Base-by-base conservation (phyloP, 2,797 vertebrate genomes). In the Anguilla anguilla region DNA sequence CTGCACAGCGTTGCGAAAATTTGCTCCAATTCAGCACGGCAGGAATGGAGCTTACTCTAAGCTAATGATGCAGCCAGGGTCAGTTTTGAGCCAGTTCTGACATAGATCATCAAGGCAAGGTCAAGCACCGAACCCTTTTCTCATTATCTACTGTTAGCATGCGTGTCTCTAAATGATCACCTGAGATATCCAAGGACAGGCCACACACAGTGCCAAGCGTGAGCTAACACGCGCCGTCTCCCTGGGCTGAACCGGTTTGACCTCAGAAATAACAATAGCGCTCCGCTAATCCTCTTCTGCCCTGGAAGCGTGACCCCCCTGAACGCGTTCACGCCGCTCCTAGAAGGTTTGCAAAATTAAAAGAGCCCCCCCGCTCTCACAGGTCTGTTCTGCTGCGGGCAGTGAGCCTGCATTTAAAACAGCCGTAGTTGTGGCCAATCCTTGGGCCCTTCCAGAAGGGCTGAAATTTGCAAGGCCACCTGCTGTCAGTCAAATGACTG, bases 91-190 rank as follows among this genome's bases (percentile, higher is more conserved):
- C 43, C 79, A 49, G 79, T 49, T 82, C 19, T n/a, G 79, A 49
- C 79, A 82, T 13, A 49, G 19, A 51, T 82, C 46, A 49, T 51
- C 46, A 25, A 82, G 79, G 46, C 46, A 51, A 82, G 79, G 79
- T 82, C 79, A 82, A 51, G 35, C 19, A 15, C 43, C 10, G 7
- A 82, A 82, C 46, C 43, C 79, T 51, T n/a, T 51, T 82, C 79
- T 82, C 79, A 51, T 82, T 51, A 82, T 82, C 79, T 82, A 51
- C 79, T 35, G 79, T 82, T 82, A 49, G 79, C 46, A 49, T 82
- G 43, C 51, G 79, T n/a, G 79, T 22, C 22, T 25, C 79, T 82
- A 82, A 82, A 51, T n/a, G 79, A 82, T 82, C 43, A 82, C 46
- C 79, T 51, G 10, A n/a, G 79, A 82, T 51, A 82, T 82, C 43